Conservation (phyloP, 2,113 vertebrate species). For the Chelonoidis abingdonii region DNA sequence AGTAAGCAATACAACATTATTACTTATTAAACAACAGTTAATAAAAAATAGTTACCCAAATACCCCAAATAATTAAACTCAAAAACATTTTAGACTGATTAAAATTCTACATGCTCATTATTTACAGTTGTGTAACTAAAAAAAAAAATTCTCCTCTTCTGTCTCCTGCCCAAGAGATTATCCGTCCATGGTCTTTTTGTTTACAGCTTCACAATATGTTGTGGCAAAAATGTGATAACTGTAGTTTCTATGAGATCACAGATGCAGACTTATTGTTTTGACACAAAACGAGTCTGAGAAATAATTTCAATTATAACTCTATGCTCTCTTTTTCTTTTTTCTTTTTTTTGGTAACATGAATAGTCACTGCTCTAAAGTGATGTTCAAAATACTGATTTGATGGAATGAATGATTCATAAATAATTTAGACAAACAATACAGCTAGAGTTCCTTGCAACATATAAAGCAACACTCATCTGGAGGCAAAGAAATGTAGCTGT, state of each 20-base stretch:
- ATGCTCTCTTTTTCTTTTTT: not conserved
- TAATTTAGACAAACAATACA: conserved; percentile 24
- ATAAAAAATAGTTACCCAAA: not conserved
- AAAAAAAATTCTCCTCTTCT: conserved; percentile 6
- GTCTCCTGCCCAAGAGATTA: conserved; percentile 18
- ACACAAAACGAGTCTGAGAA: conserved; percentile 43
- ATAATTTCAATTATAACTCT: conserved; percentile 40
- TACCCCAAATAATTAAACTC: not conserved
- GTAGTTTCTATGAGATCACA: conserved; percentile 42
- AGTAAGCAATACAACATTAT: not conserved
- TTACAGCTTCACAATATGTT: conserved; percentile 48
- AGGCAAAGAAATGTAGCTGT: not conserved
- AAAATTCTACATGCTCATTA: conserved; percentile 1
- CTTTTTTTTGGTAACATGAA: not conserved
- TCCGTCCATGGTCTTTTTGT: conserved; percentile 12
- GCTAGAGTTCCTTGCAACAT: not conserved
- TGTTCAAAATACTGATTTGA: not conserved
- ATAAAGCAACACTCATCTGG: not conserved
- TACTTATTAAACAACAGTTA: not conserved
- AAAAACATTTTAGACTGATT: conserved; percentile 8
- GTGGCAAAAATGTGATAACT: conserved; percentile 36
- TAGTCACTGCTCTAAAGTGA: not conserved
- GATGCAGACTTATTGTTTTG: conserved; percentile 35
- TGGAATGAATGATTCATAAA: not conserved
- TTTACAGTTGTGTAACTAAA: conserved; percentile 26